These are phyloP conservation scores for Genyomyrus donnyi DNA, from an alignment of 2,113 vertebrate species.

Conservation along the genomic window DNA sequence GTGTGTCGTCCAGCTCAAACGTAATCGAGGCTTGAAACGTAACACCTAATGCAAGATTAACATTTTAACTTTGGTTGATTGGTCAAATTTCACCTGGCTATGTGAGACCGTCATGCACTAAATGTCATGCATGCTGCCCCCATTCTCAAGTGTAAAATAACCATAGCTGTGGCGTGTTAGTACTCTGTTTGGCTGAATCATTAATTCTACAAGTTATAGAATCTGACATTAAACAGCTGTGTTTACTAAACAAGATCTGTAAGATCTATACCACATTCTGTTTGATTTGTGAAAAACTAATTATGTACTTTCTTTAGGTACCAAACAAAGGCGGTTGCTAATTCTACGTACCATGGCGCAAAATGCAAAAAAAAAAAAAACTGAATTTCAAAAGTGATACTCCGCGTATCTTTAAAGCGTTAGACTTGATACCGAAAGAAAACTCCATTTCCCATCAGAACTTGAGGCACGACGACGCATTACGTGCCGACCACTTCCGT, in stretches of 20 bases:
- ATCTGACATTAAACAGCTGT: neutral
- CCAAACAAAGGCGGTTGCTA: neutral
- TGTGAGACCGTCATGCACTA: neutral
- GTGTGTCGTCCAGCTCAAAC: neutral
- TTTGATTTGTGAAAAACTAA: neutral
- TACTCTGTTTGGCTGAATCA: neutral
- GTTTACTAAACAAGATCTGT: neutral
- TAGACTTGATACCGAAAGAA: neutral
- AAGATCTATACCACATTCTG: neutral
- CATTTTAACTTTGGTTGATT: constrained; percentile 1
- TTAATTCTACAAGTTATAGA: neutral
- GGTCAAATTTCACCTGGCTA: constrained; percentile 2
- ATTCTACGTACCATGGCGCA: neutral
- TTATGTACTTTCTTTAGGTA: neutral
- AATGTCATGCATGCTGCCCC: neutral
- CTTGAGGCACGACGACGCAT: constrained; percentile 30
- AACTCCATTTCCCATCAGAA: constrained; percentile 46
- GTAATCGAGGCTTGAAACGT: neutral
- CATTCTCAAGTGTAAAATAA: constrained; percentile 1
- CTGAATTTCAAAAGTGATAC: neutral
- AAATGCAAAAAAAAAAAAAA: neutral
- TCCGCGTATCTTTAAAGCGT: neutral
- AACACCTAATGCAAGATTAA: constrained; percentile 4
- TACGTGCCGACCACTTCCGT: constrained; percentile 32
- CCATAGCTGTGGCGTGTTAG: neutral